A percentile compares a stretch with the other conserved stretches of the same genome.
phyloP scores from a whole-genome alignment of 1,140 invertebrate species.

The Reticulitermes speratus region DNA sequence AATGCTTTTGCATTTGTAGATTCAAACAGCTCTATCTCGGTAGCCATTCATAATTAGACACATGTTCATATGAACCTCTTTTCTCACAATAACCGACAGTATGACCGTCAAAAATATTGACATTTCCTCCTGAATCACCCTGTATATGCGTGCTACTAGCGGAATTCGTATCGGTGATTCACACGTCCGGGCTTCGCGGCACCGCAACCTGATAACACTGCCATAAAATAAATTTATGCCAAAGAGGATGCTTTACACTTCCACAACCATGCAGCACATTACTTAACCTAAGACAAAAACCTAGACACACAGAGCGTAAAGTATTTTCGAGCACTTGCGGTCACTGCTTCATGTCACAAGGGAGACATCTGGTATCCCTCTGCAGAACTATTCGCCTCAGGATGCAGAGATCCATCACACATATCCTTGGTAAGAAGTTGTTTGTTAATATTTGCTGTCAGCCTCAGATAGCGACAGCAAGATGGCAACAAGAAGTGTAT shows the following conservation, averaged over 20 bases:
- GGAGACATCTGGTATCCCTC: not conserved
- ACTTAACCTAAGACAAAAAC: not conserved
- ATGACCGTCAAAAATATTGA: too few relatives aligned
- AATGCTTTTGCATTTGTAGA: too few relatives aligned
- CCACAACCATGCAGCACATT: not conserved
- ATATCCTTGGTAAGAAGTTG: not conserved
- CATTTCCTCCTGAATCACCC: too few relatives aligned
- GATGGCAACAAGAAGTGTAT: not conserved
- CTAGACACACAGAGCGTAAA: not conserved
- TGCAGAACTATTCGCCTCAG: not conserved
- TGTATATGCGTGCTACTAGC: too few relatives aligned
- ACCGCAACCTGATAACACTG: too few relatives aligned
- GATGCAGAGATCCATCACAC: not conserved
- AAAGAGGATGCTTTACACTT: not conserved
- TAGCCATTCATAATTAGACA: too few relatives aligned
- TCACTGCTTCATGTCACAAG: not conserved
- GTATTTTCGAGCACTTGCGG: not conserved
- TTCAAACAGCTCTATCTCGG: too few relatives aligned
- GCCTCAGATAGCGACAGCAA: slow-evolving; percentile 9
- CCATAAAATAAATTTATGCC: too few relatives aligned
- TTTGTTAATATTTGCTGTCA: slow-evolving; percentile 13
- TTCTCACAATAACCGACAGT: too few relatives aligned
- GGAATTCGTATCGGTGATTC: too few relatives aligned
- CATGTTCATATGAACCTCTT: too few relatives aligned
- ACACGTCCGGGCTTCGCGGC: too few relatives aligned